These are phyloP conservation scores for Apostichopus californicus DNA, from an alignment of 35 echinoderm and acorn worm species.

Conservation along the genomic window DNA sequence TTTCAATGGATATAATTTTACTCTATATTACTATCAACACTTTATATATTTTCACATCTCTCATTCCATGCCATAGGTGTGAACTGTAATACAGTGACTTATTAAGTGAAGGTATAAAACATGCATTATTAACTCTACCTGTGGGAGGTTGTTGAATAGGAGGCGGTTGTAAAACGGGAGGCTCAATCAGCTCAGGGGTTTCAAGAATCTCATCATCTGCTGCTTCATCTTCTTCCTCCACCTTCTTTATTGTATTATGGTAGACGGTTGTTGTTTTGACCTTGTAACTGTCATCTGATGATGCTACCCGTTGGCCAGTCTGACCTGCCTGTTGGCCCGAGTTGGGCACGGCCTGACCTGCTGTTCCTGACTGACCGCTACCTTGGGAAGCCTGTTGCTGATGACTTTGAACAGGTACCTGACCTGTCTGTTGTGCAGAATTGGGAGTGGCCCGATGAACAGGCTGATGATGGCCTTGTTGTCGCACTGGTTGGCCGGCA, in stretches of 20 bases:
- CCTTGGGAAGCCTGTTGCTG: not conserved
- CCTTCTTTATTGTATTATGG: not conserved
- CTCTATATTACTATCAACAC: too few species aligned
- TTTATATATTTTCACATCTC: too few species aligned
- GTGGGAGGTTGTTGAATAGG: conserved; percentile 33
- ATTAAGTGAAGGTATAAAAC: too few species aligned
- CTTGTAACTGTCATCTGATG: not conserved
- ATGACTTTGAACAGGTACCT: not conserved
- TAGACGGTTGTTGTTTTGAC: conserved; percentile 33
- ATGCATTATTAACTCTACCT: not conserved
- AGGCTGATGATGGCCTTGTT: not conserved
- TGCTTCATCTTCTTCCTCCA: not conserved
- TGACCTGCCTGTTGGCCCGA: not conserved
- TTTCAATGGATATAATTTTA: too few species aligned
- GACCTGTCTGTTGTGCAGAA: too few species aligned
- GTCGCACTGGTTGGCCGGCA: not conserved
- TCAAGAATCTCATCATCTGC: conserved; percentile 1
- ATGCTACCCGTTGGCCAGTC: not conserved
- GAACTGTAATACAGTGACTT: too few species aligned
- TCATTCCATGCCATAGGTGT: too few species aligned
- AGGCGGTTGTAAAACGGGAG: conserved; percentile 7
- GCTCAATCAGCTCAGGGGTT: conserved; percentile 9
- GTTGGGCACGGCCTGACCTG: not conserved
- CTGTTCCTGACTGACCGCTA: not conserved
- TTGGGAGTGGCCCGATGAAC: not conserved